Base-by-base conservation (phyloP, 2,797 vertebrate genomes). In the Helicolenus hilgendorfi region DNA sequence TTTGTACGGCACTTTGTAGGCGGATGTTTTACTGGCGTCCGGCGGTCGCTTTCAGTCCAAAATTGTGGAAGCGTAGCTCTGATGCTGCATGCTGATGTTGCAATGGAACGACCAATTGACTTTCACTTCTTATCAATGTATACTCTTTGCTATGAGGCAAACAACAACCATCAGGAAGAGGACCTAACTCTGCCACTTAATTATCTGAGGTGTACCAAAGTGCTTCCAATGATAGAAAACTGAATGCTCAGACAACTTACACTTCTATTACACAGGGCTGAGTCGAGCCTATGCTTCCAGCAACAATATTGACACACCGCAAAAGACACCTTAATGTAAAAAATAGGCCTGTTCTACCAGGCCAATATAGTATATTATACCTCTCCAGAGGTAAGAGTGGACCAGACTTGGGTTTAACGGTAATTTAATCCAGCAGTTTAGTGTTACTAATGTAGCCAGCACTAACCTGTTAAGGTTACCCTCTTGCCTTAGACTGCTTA, bases 401-500 rank as follows among this genome's bases (percentile, higher is more conserved):
- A 72, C 24, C 9, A 38, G 77, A 82, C 67, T 72, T 58, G n/a
- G 65, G 81, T 79, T 76, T 49, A 84, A 63, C 67, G 26, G 89
- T 80, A 91, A 93, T 22, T 14, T 35, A 76, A 94, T 74, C 89
- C 63, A 20, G 33, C 59, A 81, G 91, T 72, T 92, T 92, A 91
- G 74, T 77, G 90, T 94, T 93, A 88, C 88, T n/a, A 27, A 2
- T 27, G 26, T 27, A 64, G 53, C 27, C 27, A 59, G 67, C 45
- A 45, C 56, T 93, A 85, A 92, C 85, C 77, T 76, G 68, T 88
- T 76, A 86, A 81, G 49, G 71, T 69, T 78, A 84, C 64, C 68
- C 79, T 69, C 45, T 79, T 45, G 72, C 24, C 36, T 77, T 49
- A 10, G 59, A 71, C 29, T 60, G 29, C 68, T 79, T 71, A 9